phyloP scores from a whole-genome alignment of 2,888 invertebrate genomes.

The Xestia ashworthii region DNA sequence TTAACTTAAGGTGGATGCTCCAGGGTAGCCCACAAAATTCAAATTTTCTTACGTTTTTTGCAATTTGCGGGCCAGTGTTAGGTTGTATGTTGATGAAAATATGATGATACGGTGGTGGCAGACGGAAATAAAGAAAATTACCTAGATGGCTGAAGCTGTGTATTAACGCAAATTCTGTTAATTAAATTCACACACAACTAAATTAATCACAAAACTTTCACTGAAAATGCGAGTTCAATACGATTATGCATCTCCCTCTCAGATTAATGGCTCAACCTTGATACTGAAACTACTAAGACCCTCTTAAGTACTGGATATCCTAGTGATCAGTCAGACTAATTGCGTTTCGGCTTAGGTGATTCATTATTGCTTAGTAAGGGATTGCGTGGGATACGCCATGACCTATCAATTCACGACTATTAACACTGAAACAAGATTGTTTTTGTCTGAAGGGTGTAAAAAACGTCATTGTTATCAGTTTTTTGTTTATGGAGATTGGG shows the following conservation, averaged over 20 bases:
- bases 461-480: too few relatives aligned
- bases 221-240: background rate
- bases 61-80: too few relatives aligned
- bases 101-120: too few relatives aligned
- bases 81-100: too few relatives aligned
- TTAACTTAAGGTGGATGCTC: too few relatives aligned
- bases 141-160: too few relatives aligned
- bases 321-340: constrained; percentile 7
- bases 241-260: background rate
- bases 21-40: too few relatives aligned
- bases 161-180: too few relatives aligned
- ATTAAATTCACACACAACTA: background rate
- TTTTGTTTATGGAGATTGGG: too few relatives aligned
- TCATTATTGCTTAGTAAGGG: background rate
- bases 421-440: background rate
- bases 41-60: too few relatives aligned
- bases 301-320: constrained; percentile 6
- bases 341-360: constrained; percentile 1
- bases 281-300: background rate
- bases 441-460: background rate
- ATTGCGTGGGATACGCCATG: background rate
- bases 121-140: too few relatives aligned
- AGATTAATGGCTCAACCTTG: constrained; percentile 1
- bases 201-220: background rate
- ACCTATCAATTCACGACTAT: background rate